Base-by-base conservation (phyloP, 2,797 vertebrate genomes). In the Ceryle rudis region DNA sequence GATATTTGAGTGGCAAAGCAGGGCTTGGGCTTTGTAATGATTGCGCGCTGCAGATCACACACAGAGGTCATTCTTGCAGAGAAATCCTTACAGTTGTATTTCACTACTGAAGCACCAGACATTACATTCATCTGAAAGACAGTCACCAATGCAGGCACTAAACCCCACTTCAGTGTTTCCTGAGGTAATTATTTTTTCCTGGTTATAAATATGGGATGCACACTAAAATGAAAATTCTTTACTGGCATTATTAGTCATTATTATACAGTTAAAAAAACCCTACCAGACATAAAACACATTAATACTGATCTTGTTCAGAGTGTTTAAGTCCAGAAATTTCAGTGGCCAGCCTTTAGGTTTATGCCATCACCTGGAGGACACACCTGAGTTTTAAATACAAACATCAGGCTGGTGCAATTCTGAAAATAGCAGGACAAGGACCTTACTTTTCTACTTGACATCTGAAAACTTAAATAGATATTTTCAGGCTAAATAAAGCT, bases 171-270 rank as follows among this genome's bases (percentile, higher is more conserved):
- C 80, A 61, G 15, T 75, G 33, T 3, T 37, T 69, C 61, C n/a
- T 14, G 8, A 18, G 18, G 10, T 25, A 25, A 16, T 1, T 0
- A 5, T 42, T 85, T 46, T n/a, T 10, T 33, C 21, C 15, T 29
- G 4, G 12, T 39, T 55, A 84, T 25, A 29, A 62, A 54, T 29
- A 62, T 33, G 33, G 33, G 52, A 58, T 75, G 8, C 31, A 29
- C 9, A 18, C 25, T 61, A 22, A 18, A 13, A 39, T 57, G 28
- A 39, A 3, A 31, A 74, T 65, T 47, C 49, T 44, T 72, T 54
- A 26, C 33, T 61, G 28, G 3, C 31, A 81, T 14, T 55, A 16
- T 37, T 52, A 62, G 23, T 14, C 31, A 72, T 79, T 67, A 25
- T 78, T 81, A 8, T 44, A 82, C 21, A 25, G 39, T 62, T 86